Percentiles rank a stretch among this genome's conserved stretches.
These are phyloP conservation scores for Prietella phreatophila DNA, from an alignment of 2,113 vertebrate species.

Conservation along the genomic window DNA sequence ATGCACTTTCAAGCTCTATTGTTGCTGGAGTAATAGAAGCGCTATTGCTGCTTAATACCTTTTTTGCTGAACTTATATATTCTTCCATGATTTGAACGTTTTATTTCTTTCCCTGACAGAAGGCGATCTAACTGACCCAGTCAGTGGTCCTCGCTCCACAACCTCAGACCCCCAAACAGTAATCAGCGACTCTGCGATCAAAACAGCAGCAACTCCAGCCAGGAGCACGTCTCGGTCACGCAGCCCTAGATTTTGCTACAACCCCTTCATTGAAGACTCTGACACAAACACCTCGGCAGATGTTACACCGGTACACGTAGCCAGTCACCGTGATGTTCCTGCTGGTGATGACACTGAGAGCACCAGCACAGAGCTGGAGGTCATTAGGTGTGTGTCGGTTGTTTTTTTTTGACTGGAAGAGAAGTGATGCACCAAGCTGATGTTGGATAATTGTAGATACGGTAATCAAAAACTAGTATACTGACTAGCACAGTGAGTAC, in stretches of 20 bases:
- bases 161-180: slow-evolving; percentile 78
- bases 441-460: background rate
- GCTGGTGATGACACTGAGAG: slow-evolving; percentile 67
- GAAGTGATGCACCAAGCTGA: background rate
- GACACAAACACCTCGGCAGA: slow-evolving; percentile 80
- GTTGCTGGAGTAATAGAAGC: slow-evolving; percentile 4
- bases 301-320: slow-evolving; percentile 80
- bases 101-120: slow-evolving; percentile 67
- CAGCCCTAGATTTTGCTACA: slow-evolving; percentile 85
- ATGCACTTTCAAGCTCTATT: slow-evolving; percentile 9
- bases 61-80: background rate
- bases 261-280: slow-evolving; percentile 86
- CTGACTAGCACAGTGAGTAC: background rate
- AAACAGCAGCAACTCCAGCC: slow-evolving; percentile 13
- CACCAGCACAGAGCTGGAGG: slow-evolving; percentile 80
- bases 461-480: too few relatives aligned
- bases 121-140: slow-evolving; percentile 88
- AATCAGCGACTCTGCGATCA: slow-evolving; percentile 66
- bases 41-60: background rate
- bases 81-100: background rate
- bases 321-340: slow-evolving; percentile 60
- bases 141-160: slow-evolving; percentile 81
- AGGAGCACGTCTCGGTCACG: slow-evolving; percentile 53
- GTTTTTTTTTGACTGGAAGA: background rate
- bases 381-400: slow-evolving; percentile 83